A percentile compares a stretch with the other conserved stretches of the same genome.
Evolutionary conservation across 2,888 invertebrate species (phyloP).

Genomic region (Chromoteleia sp.): DNA sequence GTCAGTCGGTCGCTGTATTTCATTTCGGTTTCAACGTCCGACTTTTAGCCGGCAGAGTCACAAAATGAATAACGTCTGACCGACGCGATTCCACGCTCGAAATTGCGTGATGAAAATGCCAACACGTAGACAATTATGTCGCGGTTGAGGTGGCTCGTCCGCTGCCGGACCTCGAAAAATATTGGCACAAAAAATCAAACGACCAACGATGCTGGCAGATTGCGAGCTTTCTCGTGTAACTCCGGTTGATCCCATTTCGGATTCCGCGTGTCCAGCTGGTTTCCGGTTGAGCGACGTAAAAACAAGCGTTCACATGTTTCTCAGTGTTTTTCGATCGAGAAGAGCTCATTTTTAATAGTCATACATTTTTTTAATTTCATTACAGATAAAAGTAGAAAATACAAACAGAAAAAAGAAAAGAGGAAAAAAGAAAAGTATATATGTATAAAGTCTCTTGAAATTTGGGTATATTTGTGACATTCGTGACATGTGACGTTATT

Average conservation of each 20-base stretch:
- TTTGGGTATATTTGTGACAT: not conserved
- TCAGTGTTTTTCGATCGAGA: conserved; percentile 8
- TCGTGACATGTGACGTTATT: not conserved
- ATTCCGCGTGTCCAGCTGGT: conserved; percentile 35
- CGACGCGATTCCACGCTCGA: conserved; percentile 39
- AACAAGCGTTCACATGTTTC: conserved; percentile 13
- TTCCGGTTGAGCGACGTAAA: conserved; percentile 28
- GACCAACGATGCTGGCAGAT: conserved; percentile 54
- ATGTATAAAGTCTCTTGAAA: too few species aligned
- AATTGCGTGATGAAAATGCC: conserved; percentile 66
- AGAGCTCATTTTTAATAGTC: not conserved
- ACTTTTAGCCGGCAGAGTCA: conserved; percentile 37
- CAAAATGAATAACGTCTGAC: conserved; percentile 60
- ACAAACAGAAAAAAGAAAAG: too few species aligned
- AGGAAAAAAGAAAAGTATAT: too few species aligned
- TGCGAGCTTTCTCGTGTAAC: conserved; percentile 40
- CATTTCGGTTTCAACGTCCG: conserved; percentile 51
- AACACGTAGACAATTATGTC: conserved; percentile 64
- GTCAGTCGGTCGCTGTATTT: conserved; percentile 57
- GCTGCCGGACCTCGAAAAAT: conserved; percentile 24
- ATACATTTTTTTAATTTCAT: not conserved
- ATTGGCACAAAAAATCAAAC: conserved; percentile 55
- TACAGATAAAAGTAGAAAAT: too few species aligned
- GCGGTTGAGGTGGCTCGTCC: conserved; percentile 41
- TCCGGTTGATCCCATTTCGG: conserved; percentile 43